These are phyloP conservation scores for Melipona beecheii DNA, from an alignment of 2,888 invertebrate species.

Conservation along the genomic window DNA sequence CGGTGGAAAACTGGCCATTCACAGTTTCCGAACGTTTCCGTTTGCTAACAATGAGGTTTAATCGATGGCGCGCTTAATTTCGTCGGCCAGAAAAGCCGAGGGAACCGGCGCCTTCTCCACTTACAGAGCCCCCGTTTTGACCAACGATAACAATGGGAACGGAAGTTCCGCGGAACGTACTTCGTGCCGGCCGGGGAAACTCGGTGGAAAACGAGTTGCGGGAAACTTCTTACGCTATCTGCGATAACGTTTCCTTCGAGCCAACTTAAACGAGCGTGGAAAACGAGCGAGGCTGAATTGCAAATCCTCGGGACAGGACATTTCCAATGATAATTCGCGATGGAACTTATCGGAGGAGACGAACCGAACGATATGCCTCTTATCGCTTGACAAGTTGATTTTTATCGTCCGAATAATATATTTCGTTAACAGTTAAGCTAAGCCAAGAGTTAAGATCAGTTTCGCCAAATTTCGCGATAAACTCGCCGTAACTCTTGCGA, in stretches of 20 bases:
- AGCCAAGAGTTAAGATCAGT: no score
- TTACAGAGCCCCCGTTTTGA: neutral
- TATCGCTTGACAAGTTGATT: no score
- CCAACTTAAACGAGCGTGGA: neutral
- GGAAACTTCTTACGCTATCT: slow-evolving; percentile 3
- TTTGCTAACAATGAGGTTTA: slow-evolving; percentile 6
- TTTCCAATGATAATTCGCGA: neutral
- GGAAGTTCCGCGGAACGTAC: slow-evolving; percentile 38
- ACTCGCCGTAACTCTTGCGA: no score
- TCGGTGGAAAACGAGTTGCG: slow-evolving; percentile 11
- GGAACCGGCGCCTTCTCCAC: neutral
- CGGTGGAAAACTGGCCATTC: neutral
- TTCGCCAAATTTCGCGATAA: no score
- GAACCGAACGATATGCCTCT: neutral
- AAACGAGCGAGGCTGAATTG: neutral
- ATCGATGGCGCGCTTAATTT: slow-evolving; percentile 4
- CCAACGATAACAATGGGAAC: slow-evolving; percentile 45
- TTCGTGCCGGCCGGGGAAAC: slow-evolving; percentile 29
- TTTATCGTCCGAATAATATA: no score
- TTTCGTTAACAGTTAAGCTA: no score
- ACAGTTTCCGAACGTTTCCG: neutral
- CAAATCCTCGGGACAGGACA: neutral
- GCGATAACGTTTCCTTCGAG: slow-evolving; percentile 12
- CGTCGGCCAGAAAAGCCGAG: neutral
- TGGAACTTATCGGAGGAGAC: no score